Evolutionary conservation across 2,888 invertebrate species (phyloP).

Genomic region (Lithophane socia): DNA sequence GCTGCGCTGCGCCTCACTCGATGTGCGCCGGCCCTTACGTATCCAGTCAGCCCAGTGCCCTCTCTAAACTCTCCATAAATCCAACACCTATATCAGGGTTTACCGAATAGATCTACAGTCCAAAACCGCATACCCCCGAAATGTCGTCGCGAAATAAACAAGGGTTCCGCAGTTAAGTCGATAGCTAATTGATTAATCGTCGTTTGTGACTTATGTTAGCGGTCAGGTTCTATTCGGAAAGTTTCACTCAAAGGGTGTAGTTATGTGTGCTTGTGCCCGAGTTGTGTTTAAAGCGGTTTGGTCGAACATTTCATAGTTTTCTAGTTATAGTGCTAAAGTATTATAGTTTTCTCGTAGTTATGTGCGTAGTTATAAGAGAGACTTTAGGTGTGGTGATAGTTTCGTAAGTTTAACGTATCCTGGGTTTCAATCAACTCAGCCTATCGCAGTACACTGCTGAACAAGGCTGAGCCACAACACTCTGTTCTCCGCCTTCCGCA

Average conservation of each 20-base stretch:
- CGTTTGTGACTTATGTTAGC: conserved; percentile 49
- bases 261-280: conserved; percentile 23
- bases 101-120: conserved; percentile 18
- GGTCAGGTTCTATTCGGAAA: conserved; percentile 43
- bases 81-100: conserved; percentile 2
- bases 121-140: conserved; percentile 47
- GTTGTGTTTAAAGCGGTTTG: conserved; percentile 39
- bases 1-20: too few relatives aligned
- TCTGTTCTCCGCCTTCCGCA: background rate
- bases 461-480: background rate
- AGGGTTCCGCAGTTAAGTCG: conserved; percentile 50
- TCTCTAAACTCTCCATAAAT: conserved; percentile 31
- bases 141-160: conserved; percentile 50
- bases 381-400: conserved; percentile 9
- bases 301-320: conserved; percentile 48
- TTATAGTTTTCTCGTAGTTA: conserved; percentile 27
- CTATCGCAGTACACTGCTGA: background rate
- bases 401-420: background rate
- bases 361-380: background rate
- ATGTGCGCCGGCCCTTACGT: background rate
- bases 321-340: conserved; percentile 34
- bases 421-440: background rate
- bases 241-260: conserved; percentile 46
- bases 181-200: conserved; percentile 67
- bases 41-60: background rate